Evolutionary conservation across 2,113 vertebrate genomes (phyloP), one percentile per base, ranked within the genome.

Genomic region (Syngnathus floridae): DNA sequence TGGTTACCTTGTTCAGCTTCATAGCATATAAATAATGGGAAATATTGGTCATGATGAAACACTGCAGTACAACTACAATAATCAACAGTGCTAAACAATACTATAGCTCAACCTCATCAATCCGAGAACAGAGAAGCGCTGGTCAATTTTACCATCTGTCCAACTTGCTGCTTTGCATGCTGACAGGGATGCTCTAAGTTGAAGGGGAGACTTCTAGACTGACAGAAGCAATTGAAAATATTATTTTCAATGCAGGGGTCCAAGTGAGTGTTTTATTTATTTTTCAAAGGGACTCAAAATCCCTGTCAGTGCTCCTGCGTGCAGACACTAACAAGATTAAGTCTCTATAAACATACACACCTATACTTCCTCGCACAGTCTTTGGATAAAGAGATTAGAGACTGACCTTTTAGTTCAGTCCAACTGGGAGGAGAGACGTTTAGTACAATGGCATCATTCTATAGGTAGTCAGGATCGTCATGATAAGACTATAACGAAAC

Each of bases 261-360:
- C 45, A 48, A 51, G n/a, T 54, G 51, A 56, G 26, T 21, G 19
- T 41, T 41, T 41, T 49, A 8, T 19, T 19, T 31, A 31, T 31
- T 55, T 56, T 55, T 16, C 26, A 56, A 26, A 7, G 6, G 26
- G 54, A 26, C 54, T 31, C 54, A 35, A 56, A 36, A 7, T 35
- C 13, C 26, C 26, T 35, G 26, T 35, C 11, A 31, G 26, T 16
- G 26, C 26, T 56, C 26, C 26, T 66, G 77, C 45, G n/a, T 78
- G 69, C 14, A 71, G 54, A 58, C 54, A n/a, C 69, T 68, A 74
- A 75, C 51, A 67, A n/a, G 68, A 84, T 80, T 64, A 75, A 65
- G 69, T 13, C 2, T 43, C 54, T 78, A 7, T 54, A 70, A 49
- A 67, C 54, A 63, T 11, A 57, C 45, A 70, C 65, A 80, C 31